Conservation (phyloP, 2,888 invertebrate species). For the Chloroclystis v-ata region DNA sequence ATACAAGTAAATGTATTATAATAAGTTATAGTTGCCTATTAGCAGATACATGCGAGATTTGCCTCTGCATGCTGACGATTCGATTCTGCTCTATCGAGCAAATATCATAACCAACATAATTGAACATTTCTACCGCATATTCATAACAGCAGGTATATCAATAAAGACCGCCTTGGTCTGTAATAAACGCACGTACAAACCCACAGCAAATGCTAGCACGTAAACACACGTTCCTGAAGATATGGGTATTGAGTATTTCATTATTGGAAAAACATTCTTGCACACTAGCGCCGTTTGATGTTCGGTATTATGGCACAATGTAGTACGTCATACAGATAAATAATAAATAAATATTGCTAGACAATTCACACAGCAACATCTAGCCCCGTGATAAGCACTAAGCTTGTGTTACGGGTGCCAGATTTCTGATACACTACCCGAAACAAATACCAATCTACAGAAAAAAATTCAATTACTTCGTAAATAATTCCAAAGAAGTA, state of each 20-base stretch:
- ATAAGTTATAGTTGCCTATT: too few species aligned
- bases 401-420: too few species aligned
- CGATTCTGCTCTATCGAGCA: too few species aligned
- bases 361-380: too few species aligned
- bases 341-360: neutral
- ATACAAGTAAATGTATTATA: too few species aligned
- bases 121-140: neutral
- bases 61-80: too few species aligned
- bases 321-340: neutral
- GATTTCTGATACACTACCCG: too few species aligned
- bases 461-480: too few species aligned
- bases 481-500: too few species aligned
- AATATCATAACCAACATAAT: neutral
- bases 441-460: too few species aligned
- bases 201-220: constrained; percentile 31
- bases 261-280: constrained; percentile 43
- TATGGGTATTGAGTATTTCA: constrained; percentile 38
- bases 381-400: too few species aligned
- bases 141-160: constrained; percentile 1
- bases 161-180: constrained; percentile 1
- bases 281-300: constrained; percentile 22
- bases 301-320: neutral
- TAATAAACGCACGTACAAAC: constrained; percentile 23
- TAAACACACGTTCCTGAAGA: constrained; percentile 32
- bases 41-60: too few species aligned